Conservation (phyloP, 1,140 invertebrate species). For the Bombus confusus region DNA sequence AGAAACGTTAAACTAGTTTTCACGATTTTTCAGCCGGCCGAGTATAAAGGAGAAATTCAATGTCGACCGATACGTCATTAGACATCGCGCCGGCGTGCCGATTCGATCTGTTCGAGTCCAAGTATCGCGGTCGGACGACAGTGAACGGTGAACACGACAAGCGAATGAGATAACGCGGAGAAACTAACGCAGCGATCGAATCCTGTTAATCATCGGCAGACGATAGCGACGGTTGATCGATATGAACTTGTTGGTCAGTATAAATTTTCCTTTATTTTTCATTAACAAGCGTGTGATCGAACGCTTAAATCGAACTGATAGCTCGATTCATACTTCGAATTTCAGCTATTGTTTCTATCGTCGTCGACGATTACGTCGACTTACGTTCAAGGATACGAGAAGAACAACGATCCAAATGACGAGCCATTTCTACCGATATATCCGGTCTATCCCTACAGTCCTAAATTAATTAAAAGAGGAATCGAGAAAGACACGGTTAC, state of each 20-base stretch:
- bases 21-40: constrained; percentile 74
- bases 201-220: constrained; percentile 18
- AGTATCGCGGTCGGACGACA: background rate
- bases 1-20: constrained; percentile 82
- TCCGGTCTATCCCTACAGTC: constrained; percentile 77
- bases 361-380: constrained; percentile 59
- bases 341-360: constrained; percentile 73
- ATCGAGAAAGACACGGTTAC: constrained; percentile 65
- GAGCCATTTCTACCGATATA: constrained; percentile 80
- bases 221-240: constrained; percentile 36
- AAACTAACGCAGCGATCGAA: background rate
- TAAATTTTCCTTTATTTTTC: background rate
- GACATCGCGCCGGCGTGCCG: constrained; percentile 63
- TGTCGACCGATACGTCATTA: constrained; percentile 78
- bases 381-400: constrained; percentile 64
- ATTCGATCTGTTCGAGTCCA: constrained; percentile 51
- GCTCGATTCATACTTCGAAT: background rate
- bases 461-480: constrained; percentile 78
- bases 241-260: constrained; percentile 77
- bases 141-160: constrained; percentile 11
- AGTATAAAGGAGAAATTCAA: constrained; percentile 83
- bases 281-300: background rate
- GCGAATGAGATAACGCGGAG: constrained; percentile 48
- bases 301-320: background rate
- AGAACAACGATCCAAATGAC: constrained; percentile 72